Evolutionary conservation across 1,140 invertebrate genomes (phyloP), one percentile per base, ranked within the genome.

Genomic region (Medauroidea extradentata): DNA sequence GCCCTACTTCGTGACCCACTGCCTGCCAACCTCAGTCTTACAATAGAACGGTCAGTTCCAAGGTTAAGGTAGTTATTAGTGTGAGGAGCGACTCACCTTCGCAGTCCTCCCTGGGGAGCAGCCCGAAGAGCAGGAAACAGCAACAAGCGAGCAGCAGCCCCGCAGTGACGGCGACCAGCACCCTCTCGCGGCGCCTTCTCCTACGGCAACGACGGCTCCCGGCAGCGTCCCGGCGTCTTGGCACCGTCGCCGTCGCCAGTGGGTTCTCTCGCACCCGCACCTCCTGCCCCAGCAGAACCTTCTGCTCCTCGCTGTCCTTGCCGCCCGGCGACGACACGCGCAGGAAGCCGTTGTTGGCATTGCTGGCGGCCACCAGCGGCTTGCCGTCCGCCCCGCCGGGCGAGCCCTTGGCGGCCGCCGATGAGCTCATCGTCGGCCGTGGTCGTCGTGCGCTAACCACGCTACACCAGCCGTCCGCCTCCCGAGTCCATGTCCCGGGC

Each of bases 251-350:
- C 5, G 29, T 7, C 5, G 29, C 29, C 29, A 34, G 27, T 56
- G 53, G 1, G 56, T 51, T 29, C 48, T 39, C 16, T 54, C 34
- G 16, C 27, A 41, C 1, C 25, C 53, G 18, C 53, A 55, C 18
- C 65, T 43, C 8, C 50, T 42, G 4, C 43, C 60, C n/a, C n/a
- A n/a, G 29, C 61, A 58, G 4, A 60, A 21, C 19, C 29, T 34
- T 34, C 5, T 34, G 29, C 29, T 34, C 5, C 29, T 34, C 29
- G n/a, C n/a, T n/a, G n/a, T n/a, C n/a, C n/a, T 23, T 44, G 39
- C 39, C 50, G 8, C 49, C 39, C 9, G 55, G 51, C 11, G 24
- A 46, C 23, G 43, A 14, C 43, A 18, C 23, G 16, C 23, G 16
- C 43, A 46, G 43, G 43, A 46, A 46, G 43, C 60, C 21, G 38